These are phyloP conservation scores for Pteromalus puparum DNA, from an alignment of 1,140 invertebrate species.

Conservation along the genomic window DNA sequence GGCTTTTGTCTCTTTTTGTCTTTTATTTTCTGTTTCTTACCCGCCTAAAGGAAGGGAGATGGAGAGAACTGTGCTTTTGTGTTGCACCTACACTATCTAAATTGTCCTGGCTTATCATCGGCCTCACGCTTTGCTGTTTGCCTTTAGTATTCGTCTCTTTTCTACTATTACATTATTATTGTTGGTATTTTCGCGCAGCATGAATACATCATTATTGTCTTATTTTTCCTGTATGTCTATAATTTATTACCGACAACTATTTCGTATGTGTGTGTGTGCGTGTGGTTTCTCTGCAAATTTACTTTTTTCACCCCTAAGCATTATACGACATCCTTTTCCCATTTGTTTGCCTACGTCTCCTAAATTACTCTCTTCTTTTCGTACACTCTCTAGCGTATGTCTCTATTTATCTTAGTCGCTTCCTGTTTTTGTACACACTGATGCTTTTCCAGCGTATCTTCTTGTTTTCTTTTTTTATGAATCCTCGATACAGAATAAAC, in stretches of 20 bases:
- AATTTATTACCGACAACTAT: background rate
- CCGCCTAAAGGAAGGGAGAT: too few relatives aligned
- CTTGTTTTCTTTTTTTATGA: background rate
- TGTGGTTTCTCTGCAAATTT: background rate
- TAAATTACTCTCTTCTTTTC: background rate
- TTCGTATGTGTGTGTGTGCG: too few relatives aligned
- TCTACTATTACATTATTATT: background rate
- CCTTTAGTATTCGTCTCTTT: background rate
- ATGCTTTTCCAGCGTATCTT: background rate
- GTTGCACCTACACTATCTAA: constrained; percentile 33
- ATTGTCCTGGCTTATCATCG: constrained; percentile 34
- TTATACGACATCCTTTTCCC: background rate
- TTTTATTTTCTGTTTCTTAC: constrained; percentile 21
- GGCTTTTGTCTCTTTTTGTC: constrained; percentile 22
- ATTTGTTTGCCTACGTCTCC: background rate
- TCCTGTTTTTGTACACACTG: background rate
- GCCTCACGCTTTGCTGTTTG: background rate
- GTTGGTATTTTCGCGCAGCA: background rate
- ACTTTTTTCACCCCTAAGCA: background rate
- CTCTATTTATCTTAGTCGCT: background rate
- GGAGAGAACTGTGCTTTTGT: constrained; percentile 1
- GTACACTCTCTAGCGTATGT: background rate
- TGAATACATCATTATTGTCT: background rate
- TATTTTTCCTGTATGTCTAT: background rate
- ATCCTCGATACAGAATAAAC: background rate